Evolutionary conservation across 2,113 vertebrate genomes (phyloP), one percentile per base, ranked within the genome.

Genomic region (Seriola aureovittata): DNA sequence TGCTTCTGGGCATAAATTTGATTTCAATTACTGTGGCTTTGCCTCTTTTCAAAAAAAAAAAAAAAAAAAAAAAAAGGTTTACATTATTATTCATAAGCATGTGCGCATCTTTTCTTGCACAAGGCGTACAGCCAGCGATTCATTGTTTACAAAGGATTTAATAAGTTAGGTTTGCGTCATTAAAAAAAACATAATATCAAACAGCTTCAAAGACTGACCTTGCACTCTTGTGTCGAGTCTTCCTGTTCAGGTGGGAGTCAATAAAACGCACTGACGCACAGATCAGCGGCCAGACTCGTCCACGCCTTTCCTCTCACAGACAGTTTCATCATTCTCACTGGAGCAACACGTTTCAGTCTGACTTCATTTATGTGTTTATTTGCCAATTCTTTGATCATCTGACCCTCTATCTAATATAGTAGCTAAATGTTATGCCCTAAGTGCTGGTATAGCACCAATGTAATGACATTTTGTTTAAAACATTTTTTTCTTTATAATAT

Each of bases 211-310:
- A 67, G 2, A 25, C 83, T 63, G 48, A 89, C 87, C 82, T 63
- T 8, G 1, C n/a, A 1, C 25, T 13, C 14, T 12, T 5, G 19
- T 4, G 34, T 66, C 2, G 11, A 23, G 4, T 44, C 79, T 82
- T 88, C 84, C 83, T 80, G 76, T n/a, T 86, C 59, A 76, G 80
- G 10, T 77, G 1, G 5, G 13, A 57, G 38, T 23, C 67, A 54
- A 11, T 42, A 77, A 68, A 60, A 67, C 38, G 66, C 54, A 4
- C 11, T 67, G 75, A 86, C 69, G 75, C 60, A 74, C 16, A 16
- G 9, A 23, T 60, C 36, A 23, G 29, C 7, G 1, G 29, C 42
- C 19, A 12, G 0, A 60, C 23, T 36, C 23, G 32, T 32, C 0
- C 0, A 14, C 77, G 57, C 55, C 38, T 57, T 42, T 50, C 32